Conservation (phyloP, 2,113 vertebrate species). For the Platanista minor region DNA sequence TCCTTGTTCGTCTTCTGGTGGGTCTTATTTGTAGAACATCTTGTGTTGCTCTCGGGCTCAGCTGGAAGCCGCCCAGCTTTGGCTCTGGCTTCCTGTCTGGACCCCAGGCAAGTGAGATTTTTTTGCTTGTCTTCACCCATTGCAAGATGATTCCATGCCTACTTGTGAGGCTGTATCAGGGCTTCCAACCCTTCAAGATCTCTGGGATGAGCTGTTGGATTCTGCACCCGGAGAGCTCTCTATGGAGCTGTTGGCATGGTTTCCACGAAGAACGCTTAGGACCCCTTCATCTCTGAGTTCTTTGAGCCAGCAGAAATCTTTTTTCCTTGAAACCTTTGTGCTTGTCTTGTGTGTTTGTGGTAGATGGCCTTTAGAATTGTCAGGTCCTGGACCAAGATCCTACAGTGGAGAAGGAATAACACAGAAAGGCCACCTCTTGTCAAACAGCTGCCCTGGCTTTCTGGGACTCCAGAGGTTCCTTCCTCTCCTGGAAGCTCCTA, state of each 20-base stretch:
- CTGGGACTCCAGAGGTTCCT: neutral
- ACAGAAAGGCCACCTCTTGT: neutral
- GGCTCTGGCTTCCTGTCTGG: neutral
- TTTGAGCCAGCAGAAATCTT: neutral
- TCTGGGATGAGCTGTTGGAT: neutral
- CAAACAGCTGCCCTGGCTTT: neutral
- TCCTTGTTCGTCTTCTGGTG: neutral
- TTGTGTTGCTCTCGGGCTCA: neutral
- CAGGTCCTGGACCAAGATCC: neutral
- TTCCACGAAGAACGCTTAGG: neutral
- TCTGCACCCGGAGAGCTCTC: neutral
- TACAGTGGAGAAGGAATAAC: neutral
- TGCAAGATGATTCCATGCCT: neutral
- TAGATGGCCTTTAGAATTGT: neutral
- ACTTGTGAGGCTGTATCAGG: neutral
- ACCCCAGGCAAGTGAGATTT: neutral
- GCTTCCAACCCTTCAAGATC: neutral
- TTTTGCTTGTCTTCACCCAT: neutral
- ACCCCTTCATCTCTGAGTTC: neutral
- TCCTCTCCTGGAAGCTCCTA: neutral
- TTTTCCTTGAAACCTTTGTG: neutral
- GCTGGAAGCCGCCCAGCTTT: neutral
- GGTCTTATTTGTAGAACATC: neutral
- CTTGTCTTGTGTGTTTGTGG: neutral
- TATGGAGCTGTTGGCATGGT: neutral